These are phyloP conservation scores for Cyphomyrus discorhynchus DNA, from an alignment of 2,113 vertebrate genomes.

Conservation along the genomic window DNA sequence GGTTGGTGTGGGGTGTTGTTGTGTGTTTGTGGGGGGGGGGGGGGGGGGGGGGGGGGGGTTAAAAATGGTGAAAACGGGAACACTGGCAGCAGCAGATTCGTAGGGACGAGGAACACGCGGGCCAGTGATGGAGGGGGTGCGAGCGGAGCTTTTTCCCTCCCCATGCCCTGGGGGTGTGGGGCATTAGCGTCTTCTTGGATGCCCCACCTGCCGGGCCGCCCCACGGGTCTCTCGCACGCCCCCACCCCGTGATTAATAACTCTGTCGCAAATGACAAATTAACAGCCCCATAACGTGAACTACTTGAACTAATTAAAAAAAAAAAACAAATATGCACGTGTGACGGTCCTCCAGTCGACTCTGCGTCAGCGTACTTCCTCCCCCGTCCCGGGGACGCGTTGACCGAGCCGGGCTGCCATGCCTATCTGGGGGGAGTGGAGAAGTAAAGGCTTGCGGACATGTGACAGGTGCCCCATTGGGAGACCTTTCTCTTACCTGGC, in stretches of 20 bases:
- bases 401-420: not conserved
- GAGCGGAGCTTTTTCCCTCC: not conserved
- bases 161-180: conserved; percentile 12
- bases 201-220: conserved; percentile 46
- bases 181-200: conserved; percentile 42
- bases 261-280: conserved; percentile 59
- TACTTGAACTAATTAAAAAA: conserved; percentile 46
- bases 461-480: not conserved
- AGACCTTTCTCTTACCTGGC: conserved; percentile 5
- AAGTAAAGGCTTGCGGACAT: not conserved
- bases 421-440: not conserved
- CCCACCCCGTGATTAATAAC: conserved; percentile 55
- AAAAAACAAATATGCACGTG: not conserved
- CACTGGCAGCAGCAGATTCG: conserved; percentile 10
- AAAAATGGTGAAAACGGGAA: conserved; percentile 16
- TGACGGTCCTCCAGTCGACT: not conserved
- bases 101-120: not conserved
- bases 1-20: no score
- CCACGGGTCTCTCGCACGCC: conserved; percentile 40
- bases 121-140: not conserved
- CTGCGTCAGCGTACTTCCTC: conserved; percentile 27
- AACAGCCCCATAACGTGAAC: conserved; percentile 43
- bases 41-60: not conserved
- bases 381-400: conserved; percentile 23
- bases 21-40: no score